These are phyloP conservation scores for Strix uralensis DNA, from an alignment of 2,113 vertebrate genomes.

Conservation along the genomic window DNA sequence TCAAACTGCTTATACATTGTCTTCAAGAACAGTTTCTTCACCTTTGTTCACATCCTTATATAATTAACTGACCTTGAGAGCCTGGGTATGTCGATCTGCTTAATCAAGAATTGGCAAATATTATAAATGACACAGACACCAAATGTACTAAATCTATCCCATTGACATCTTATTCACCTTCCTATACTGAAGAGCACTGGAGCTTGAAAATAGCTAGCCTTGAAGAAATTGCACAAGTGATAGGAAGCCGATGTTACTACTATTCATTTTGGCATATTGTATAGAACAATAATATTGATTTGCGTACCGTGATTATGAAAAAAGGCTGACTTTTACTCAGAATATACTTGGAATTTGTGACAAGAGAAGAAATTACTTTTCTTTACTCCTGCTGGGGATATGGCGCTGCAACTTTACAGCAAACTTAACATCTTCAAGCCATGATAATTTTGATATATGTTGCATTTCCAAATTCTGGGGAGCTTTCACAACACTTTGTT, in stretches of 20 bases:
- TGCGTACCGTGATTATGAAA: neutral
- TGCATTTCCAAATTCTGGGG: neutral
- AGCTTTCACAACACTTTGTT: neutral
- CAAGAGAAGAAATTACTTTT: neutral
- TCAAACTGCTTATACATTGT: slow-evolving; percentile 26
- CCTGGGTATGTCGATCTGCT: neutral
- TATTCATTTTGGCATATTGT: slow-evolving; percentile 7
- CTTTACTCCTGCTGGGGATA: neutral
- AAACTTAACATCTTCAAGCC: neutral
- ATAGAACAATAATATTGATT: slow-evolving; percentile 8
- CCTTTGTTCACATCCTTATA: slow-evolving; percentile 33
- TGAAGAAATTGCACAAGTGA: slow-evolving; percentile 7
- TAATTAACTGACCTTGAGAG: slow-evolving; percentile 64
- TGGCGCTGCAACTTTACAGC: neutral
- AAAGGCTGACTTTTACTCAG: neutral
- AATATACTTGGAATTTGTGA: neutral
- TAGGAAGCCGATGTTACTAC: neutral
- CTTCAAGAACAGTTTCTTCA: slow-evolving; percentile 37
- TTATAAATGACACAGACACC: slow-evolving; percentile 26
- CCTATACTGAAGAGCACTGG: neutral
- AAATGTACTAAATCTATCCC: slow-evolving; percentile 38
- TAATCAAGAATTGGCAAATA: slow-evolving; percentile 67
- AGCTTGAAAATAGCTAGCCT: slow-evolving; percentile 45
- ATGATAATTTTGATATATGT: neutral
- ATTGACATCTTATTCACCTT: slow-evolving; percentile 52